Conservation (phyloP, 2,888 invertebrate species). For the Drosophila multiciliata region DNA sequence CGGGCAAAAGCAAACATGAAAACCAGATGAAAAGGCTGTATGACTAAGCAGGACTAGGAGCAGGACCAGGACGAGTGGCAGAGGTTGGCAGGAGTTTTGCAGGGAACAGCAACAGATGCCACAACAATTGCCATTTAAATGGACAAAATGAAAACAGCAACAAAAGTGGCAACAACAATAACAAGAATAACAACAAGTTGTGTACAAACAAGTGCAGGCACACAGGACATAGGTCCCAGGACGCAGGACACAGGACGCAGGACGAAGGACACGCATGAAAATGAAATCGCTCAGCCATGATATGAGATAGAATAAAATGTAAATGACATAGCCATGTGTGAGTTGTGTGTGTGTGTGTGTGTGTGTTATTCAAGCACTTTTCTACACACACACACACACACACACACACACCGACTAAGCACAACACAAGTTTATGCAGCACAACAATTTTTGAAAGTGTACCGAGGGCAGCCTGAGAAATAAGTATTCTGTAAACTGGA, state of each 20-base stretch:
- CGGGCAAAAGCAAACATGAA: slow-evolving; percentile 53
- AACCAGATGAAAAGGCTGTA: slow-evolving; percentile 58
- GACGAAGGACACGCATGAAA: slow-evolving; percentile 64
- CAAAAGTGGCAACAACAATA: slow-evolving; percentile 26
- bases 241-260: slow-evolving; percentile 1
- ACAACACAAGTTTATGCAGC: slow-evolving; percentile 51
- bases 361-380: not conserved
- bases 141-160: slow-evolving; percentile 53
- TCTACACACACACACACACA: not conserved
- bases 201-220: slow-evolving; percentile 42
- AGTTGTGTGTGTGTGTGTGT: slow-evolving; percentile 7
- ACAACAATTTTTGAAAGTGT: slow-evolving; percentile 73
- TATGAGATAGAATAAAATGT: slow-evolving; percentile 70
- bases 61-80: not conserved
- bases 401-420: slow-evolving; percentile 24
- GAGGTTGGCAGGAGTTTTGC: slow-evolving; percentile 13
- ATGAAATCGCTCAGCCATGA: slow-evolving; percentile 61
- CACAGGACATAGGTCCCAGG: slow-evolving; percentile 3
- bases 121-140: slow-evolving; percentile 67
- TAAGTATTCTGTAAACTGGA: slow-evolving; percentile 20
- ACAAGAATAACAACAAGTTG: slow-evolving; percentile 43
- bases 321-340: slow-evolving; percentile 40
- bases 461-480: slow-evolving; percentile 30
- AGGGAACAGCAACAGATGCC: slow-evolving; percentile 73
- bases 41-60: not conserved